Evolutionary conservation across 2,888 invertebrate species (phyloP), one percentile per base, ranked within the genome.

Genomic region (Teleiodes luculella): DNA sequence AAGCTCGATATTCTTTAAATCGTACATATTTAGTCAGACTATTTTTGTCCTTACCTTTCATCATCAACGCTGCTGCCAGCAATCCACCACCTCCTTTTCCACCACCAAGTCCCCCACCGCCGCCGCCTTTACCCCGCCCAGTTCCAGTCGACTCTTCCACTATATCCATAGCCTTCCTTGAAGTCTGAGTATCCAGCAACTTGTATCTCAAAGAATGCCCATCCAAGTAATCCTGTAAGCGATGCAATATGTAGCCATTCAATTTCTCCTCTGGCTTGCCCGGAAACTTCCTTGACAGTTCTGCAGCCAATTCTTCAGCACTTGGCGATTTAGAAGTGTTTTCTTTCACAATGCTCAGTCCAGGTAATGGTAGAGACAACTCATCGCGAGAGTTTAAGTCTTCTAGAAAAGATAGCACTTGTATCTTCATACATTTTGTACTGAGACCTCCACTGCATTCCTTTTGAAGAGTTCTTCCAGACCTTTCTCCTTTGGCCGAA

Each of bases 381-480:
- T 94, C 93, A 65, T 93, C 92, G 61, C 92, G 92, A 70, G 94
- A 93, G 63, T 94, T 92, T 31, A 96, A 72, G 47, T 93, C 92
- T 71, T 96, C 95, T 59, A 96, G 90, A 68, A 95, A 92, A 3
- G 94, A 94, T 1, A 95, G 91, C 45, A 95, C 92, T 67, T 95
- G 95, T 58, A 96, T 85, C 73, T 96, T 96, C 36, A 96, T 81
- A 70, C 96, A 96, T 72, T 94, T 94, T 20, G 93, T 89, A 73
- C 93, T 95, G 0, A 89, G 64, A 28, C 77, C 73, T 41, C 76
- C 80, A 37, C 74, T 81, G 60, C 89, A 89, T 64, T 89, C 89
- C 56, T 84, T 88, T 24, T 86, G 80, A 20, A 89, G 56, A 0
- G 79, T 74, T 20, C 85, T 72, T 28, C 86, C 86, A n/a, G 75